Evolutionary conservation across 1,140 invertebrate species (phyloP).

Genomic region (Lordiphosa collinella): DNA sequence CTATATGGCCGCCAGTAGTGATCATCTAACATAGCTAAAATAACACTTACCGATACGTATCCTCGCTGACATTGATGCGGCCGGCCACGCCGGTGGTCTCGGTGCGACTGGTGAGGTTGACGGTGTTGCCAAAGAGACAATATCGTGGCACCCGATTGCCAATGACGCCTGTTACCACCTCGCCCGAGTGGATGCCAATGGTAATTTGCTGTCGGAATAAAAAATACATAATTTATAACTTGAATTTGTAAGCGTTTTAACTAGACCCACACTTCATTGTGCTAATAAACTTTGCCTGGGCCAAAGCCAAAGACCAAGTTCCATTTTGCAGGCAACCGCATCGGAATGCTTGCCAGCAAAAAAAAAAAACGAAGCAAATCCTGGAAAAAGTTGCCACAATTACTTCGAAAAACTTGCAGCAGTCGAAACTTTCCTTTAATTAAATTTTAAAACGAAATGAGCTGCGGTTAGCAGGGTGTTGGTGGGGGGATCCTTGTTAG

Average conservation of each 20-base stretch:
- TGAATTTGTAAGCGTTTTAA: conserved; percentile 22
- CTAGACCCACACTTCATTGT: conserved; percentile 51
- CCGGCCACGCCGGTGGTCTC: conserved; percentile 96
- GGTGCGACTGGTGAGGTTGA: conserved; percentile 96
- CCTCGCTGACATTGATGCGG: conserved; percentile 95
- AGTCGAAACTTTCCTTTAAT: conserved; percentile 68
- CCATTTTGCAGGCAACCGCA: conserved; percentile 24
- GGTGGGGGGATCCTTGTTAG: conserved; percentile 12
- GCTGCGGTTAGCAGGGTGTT: conserved; percentile 36
- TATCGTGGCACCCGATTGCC: conserved; percentile 98
- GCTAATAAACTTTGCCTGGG: conserved; percentile 61
- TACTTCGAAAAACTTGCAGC: conserved; percentile 65
- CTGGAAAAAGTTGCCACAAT: conserved; percentile 67
- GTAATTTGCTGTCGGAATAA: conserved; percentile 88
- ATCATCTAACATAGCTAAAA: conserved; percentile 31
- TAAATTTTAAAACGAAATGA: conserved; percentile 75
- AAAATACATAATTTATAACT: conserved; percentile 7
- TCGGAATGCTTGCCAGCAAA: conserved; percentile 25
- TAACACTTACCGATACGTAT: conserved; percentile 90
- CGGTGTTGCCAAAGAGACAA: conserved; percentile 97
- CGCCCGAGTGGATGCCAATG: conserved; percentile 97
- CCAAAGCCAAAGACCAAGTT: conserved; percentile 44
- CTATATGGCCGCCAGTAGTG: conserved; percentile 30
- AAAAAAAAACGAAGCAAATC: conserved; percentile 23
- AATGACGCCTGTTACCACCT: conserved; percentile 97